Evolutionary conservation across 2,888 invertebrate species (phyloP).

Genomic region (Microdon myrmicae): DNA sequence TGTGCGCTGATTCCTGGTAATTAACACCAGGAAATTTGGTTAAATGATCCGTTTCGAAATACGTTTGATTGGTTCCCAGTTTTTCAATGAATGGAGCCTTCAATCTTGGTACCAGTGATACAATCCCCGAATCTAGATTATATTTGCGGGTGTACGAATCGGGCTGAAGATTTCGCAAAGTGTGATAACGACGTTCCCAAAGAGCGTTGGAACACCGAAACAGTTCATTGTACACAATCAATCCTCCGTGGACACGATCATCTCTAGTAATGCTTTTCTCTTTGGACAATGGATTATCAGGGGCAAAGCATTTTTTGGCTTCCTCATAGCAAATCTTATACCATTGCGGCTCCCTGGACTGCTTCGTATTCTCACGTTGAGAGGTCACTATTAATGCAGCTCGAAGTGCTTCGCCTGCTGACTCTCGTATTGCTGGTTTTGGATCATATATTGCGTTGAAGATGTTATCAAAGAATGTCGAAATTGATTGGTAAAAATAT

Average conservation of each 20-base stretch:
- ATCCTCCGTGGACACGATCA: conserved; percentile 91
- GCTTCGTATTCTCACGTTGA: conserved; percentile 94
- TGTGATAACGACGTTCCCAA: conserved; percentile 84
- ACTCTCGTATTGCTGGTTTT: conserved; percentile 90
- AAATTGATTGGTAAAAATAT: conserved; percentile 95
- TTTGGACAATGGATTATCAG: conserved; percentile 72
- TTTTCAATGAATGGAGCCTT: conserved; percentile 67
- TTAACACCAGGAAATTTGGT: conserved; percentile 64
- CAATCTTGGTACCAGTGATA: conserved; percentile 65
- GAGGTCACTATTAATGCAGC: conserved; percentile 95
- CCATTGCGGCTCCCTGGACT: conserved; percentile 89
- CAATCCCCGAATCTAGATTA: conserved; percentile 55
- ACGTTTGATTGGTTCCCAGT: conserved; percentile 58
- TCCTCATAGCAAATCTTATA: conserved; percentile 94
- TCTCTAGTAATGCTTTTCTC: conserved; percentile 86
- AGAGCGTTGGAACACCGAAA: conserved; percentile 88
- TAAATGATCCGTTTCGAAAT: conserved; percentile 60
- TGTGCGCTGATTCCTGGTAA: conserved; percentile 87
- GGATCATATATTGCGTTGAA: conserved; percentile 91
- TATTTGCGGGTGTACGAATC: conserved; percentile 60
- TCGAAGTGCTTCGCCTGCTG: conserved; percentile 92
- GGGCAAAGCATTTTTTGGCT: conserved; percentile 77
- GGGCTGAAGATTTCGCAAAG: conserved; percentile 73
- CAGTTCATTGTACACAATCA: conserved; percentile 93
- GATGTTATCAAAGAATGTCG: conserved; percentile 92